These are phyloP conservation scores for Altica lythri DNA, from an alignment of 2,888 invertebrate genomes.

Conservation along the genomic window DNA sequence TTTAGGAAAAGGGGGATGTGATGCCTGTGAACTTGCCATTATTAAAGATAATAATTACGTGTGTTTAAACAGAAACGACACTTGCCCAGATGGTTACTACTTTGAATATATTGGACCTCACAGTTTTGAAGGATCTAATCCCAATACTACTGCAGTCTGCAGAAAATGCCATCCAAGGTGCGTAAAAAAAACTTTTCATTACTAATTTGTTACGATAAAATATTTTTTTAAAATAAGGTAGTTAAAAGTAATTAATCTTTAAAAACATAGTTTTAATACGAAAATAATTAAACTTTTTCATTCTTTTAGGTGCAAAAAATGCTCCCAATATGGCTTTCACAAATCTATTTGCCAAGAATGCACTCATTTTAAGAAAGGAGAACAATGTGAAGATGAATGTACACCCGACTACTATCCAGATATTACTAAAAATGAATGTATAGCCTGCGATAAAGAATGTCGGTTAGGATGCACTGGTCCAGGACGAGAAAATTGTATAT, in stretches of 20 bases:
- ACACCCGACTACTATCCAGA: slow-evolving; percentile 85
- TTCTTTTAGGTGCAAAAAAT: slow-evolving; percentile 73
- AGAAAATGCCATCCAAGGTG: slow-evolving; percentile 80
- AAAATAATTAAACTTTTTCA: too few relatives aligned
- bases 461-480: slow-evolving; percentile 83
- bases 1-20: slow-evolving; percentile 84
- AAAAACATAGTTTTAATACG: too few relatives aligned
- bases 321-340: slow-evolving; percentile 87
- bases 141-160: slow-evolving; percentile 68
- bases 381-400: slow-evolving; percentile 90
- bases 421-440: slow-evolving; percentile 70
- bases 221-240: too few relatives aligned
- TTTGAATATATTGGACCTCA: slow-evolving; percentile 82
- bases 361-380: slow-evolving; percentile 81
- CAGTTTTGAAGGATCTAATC: slow-evolving; percentile 62
- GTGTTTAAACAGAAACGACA: slow-evolving; percentile 79
- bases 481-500: slow-evolving; percentile 72
- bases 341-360: slow-evolving; percentile 86
- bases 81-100: slow-evolving; percentile 81
- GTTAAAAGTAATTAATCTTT: too few relatives aligned
- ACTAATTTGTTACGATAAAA: too few relatives aligned
- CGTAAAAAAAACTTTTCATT: slow-evolving; percentile 12
- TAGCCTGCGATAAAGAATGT: slow-evolving; percentile 81
- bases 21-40: slow-evolving; percentile 88
- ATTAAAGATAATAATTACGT: slow-evolving; percentile 69